Base-by-base conservation (phyloP, 2,888 invertebrate species). In the Hartigia nigra region DNA sequence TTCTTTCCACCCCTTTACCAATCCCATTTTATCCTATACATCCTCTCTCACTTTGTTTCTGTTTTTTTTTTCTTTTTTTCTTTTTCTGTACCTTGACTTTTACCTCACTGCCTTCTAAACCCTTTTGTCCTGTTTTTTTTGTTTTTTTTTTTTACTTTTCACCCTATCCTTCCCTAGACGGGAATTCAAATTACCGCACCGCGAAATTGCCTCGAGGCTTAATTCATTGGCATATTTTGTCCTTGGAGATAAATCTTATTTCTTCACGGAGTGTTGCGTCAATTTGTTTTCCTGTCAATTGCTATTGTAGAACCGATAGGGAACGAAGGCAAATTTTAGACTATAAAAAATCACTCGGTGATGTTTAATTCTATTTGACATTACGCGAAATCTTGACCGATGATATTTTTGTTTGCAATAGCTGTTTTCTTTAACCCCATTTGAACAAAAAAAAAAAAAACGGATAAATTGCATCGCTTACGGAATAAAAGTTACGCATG, bases 41-140 rank as follows among this genome's bases (percentile, higher is more conserved):
- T 23, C 55, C 23, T 39, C 23, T 9, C 2, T 23, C 23, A 31
- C 3, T 75, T 31, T 32, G 31, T 31, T 72, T 72, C 14, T 72
- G 1, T 3, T 55, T 55, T 55, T 55, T 14, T 39, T 39, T 1
- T 1, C n/a, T 39, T 39, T 1, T 1, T n/a, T n/a, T n/a, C n/a
- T n/a, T n/a, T n/a, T 1, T 1, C 4, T 14, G 14, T 23, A 39
- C 39, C 39, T 23, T 23, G 55, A 55, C 55, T 55, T 23, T 9
- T 55, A 23, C 55, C 23, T 55, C 23, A 12, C n/a, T 31, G 14
- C 14, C 11, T 76, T 77, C 77, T 69, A 70, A n/a, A 12, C 35
- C 31, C 72, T 72, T 39, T 55, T 79, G n/a, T n/a, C 74, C 37
- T 72, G 14, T 79, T 69, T 70, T n/a, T 36, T 70, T 32, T 70